phyloP scores from a whole-genome alignment of 2,113 vertebrate species.

The Xiphophorus maculatus region DNA sequence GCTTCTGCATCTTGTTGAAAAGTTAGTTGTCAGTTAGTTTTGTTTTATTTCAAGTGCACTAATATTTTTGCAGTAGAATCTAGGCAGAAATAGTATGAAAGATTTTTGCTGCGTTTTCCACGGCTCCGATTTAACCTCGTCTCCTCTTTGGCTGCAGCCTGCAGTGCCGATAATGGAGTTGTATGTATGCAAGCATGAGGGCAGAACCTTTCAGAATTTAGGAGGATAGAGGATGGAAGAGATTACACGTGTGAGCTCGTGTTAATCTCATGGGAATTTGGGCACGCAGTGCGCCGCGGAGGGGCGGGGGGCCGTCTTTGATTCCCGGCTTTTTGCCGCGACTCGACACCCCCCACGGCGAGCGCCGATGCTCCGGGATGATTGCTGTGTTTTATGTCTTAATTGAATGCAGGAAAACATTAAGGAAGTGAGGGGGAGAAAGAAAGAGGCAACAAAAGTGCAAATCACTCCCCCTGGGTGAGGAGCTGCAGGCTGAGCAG shows the following conservation, averaged over 20 bases:
- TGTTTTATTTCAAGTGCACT: too few species aligned
- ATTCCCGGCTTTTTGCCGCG: slow-evolving; percentile 49
- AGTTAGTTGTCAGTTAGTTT: too few species aligned
- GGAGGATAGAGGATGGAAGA: slow-evolving; percentile 46
- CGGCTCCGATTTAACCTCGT: not conserved
- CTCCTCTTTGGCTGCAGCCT: slow-evolving; percentile 5
- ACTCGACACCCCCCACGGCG: slow-evolving; percentile 49
- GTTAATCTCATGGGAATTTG: slow-evolving; percentile 75
- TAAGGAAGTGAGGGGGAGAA: slow-evolving; percentile 54
- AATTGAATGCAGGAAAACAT: slow-evolving; percentile 73
- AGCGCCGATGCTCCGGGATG: slow-evolving; percentile 46
- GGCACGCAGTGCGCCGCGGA: slow-evolving; percentile 42
- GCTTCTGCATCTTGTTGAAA: too few species aligned
- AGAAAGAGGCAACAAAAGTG: slow-evolving; percentile 65
- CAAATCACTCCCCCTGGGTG: slow-evolving; percentile 70
- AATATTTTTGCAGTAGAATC: too few species aligned
- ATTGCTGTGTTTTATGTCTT: slow-evolving; percentile 70
- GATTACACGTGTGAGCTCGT: slow-evolving; percentile 71
- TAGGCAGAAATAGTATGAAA: too few species aligned
- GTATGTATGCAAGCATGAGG: slow-evolving; percentile 43
- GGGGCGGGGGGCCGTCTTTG: slow-evolving; percentile 20
- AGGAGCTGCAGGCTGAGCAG: slow-evolving; percentile 67
- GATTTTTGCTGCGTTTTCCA: not conserved
- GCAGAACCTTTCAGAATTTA: slow-evolving; percentile 56
- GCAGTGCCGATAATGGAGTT: slow-evolving; percentile 40